Base-by-base conservation (phyloP, 1,140 invertebrate genomes). In the Sarcophaga peregrina region DNA sequence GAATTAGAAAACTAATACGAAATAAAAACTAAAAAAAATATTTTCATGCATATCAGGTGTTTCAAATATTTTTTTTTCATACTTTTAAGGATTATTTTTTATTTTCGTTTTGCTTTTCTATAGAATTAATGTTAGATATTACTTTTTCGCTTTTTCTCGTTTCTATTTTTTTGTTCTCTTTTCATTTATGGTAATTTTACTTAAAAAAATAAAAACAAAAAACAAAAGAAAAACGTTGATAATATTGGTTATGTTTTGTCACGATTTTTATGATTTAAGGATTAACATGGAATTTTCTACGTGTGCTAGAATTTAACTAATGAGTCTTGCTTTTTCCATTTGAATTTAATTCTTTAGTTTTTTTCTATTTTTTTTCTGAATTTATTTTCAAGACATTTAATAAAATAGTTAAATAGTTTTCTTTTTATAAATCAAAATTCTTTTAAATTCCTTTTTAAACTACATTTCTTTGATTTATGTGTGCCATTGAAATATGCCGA, bases 261-360 rank as follows among this genome's bases (percentile, higher is more conserved):
- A 68, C 62, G 62, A 68, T 68, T 68, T n/a, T 68, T 20, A 68
- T 68, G 62, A 68, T 68, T 68, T 68, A 68, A 68, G 62, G 62
- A 68, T 68, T 68, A 68, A 68, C 62, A 68, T 68, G 20, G 62
- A 68, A 68, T 68, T 68, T 68, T 68, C 62, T 68, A 68, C 62
- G 62, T 68, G 62, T 68, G 62, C 62, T 68, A 68, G 62, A 68
- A 68, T 68, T 20, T 68, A 20, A 20, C 20, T n/a, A n/a, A 68
- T 68, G 17, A 20, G 62, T 6, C 54, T 68, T 68, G 62, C 20
- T 68, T 20, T n/a, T 68, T 68, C 6, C 20, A 20, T 25, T 68
- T 62, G 13, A 4, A 9, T 68, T 68, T 68, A 68, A 5, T 68
- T 68, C n/a, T 68, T 68, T 1, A 68, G 50, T 9, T 52, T 52